phyloP scores from a whole-genome alignment of 2,113 vertebrate genomes.

The Leucosticte australis region DNA sequence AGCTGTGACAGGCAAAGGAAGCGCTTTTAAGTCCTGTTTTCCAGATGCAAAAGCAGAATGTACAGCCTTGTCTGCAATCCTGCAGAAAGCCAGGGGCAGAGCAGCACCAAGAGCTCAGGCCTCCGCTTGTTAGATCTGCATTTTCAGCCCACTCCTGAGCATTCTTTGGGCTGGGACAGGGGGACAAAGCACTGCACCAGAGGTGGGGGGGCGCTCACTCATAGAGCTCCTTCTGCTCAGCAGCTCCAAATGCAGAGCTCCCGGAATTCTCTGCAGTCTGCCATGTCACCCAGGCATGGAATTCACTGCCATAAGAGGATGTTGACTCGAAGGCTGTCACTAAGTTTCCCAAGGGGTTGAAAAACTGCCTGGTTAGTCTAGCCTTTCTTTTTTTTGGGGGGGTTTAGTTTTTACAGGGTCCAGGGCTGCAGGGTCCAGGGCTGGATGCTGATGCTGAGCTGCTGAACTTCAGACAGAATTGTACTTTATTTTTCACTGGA shows the following conservation, averaged over 20 bases:
- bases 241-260: not conserved
- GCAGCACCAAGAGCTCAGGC: not conserved
- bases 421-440: not conserved
- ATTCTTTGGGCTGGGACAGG: not conserved
- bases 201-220: not conserved
- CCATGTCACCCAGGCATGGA: not conserved
- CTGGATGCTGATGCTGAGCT: not conserved
- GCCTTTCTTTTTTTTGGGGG: not conserved
- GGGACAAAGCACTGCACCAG: not conserved
- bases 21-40: not conserved
- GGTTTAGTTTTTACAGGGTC: not conserved
- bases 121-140: not conserved
- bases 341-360: not conserved
- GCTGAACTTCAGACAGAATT: not conserved
- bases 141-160: not conserved
- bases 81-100: not conserved
- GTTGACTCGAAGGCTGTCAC: not conserved
- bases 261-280: not conserved
- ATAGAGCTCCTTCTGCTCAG: not conserved
- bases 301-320: constrained; percentile 21
- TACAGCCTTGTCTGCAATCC: not conserved
- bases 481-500: not conserved
- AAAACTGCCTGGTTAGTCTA: not conserved
- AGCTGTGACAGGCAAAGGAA: not conserved
- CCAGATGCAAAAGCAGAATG: not conserved